Base-by-base conservation (phyloP, 2,888 invertebrate species). In the Yponomeuta sedellus region DNA sequence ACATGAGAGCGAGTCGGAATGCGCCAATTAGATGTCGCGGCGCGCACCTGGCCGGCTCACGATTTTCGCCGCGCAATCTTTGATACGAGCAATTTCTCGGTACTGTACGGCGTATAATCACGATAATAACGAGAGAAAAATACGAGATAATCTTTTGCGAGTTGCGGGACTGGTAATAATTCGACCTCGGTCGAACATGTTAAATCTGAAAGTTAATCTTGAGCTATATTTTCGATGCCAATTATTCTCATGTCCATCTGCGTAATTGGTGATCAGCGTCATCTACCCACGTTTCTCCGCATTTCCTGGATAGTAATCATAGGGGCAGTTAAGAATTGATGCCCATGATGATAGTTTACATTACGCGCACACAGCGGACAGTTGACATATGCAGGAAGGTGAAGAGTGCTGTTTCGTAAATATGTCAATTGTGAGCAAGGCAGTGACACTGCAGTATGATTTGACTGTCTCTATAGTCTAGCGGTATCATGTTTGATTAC, bases 21-120 rank as follows among this genome's bases (percentile, higher is more conserved):
- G 82, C 44, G 83, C 87, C 88, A 89, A 88, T 89, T 88, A 88
- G 83, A 80, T 79, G 82, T 82, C 73, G 78, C 75, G 34, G 75
- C 74, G 83, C 82, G 80, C 87, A 88, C 88, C 88, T 88, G 88
- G 86, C 80, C 64, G 10, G 59, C 44, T 77, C 86, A 86, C 87
- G 88, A 86, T 25, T 57, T 76, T 75, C 77, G 86, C 75, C 77
- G 86, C 83, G 82, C 81, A 71, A 74, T 76, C 70, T 78, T 74
- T 74, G 77, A 80, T 82, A 25, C 57, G 57, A 64, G 34, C 19
- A n/a, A 57, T 64, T 64, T 64, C 64, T 64, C 64, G 57, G 64
- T 57, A 64, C 64, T 20, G 25, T 56, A 44, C 40, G 44, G 20
- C 16, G 25, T 22, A 40, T 44, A 40, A 63, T 34, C 61, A 61